Percentiles rank a stretch among this genome's conserved stretches.
phyloP scores from a whole-genome alignment of 2,113 vertebrate species.

The Holacanthus passer region DNA sequence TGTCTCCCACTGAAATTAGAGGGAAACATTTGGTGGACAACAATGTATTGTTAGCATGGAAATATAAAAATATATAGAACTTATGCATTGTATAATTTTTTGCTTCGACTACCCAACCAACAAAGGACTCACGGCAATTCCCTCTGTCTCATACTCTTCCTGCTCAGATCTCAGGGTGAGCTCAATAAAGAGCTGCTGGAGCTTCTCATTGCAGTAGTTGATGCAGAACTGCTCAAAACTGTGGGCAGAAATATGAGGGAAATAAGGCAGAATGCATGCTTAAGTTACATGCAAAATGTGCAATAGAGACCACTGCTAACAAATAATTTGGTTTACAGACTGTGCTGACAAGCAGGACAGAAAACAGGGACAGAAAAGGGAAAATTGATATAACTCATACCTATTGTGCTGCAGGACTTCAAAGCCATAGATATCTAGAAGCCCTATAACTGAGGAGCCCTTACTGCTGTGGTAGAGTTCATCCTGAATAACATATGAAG shows the following conservation, averaged over 20 bases:
- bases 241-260: neutral
- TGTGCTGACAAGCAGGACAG: neutral
- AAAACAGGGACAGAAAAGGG: neutral
- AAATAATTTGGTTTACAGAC: neutral
- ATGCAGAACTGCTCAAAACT: slow-evolving; percentile 99
- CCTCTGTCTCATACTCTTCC: slow-evolving; percentile 96
- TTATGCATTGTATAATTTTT: neutral
- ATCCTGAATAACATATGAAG: slow-evolving; percentile 82
- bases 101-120: neutral
- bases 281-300: neutral
- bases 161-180: slow-evolving; percentile 96
- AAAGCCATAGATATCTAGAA: slow-evolving; percentile 98
- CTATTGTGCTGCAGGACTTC: slow-evolving; percentile 97
- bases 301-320: neutral
- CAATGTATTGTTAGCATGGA: neutral
- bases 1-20: slow-evolving; percentile 91
- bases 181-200: slow-evolving; percentile 98
- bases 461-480: slow-evolving; percentile 89
- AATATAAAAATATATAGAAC: neutral
- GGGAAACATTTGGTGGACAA: neutral
- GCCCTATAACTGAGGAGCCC: slow-evolving; percentile 90
- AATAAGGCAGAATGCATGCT: neutral
- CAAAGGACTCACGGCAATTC: slow-evolving; percentile 88
- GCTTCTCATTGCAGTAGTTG: slow-evolving; percentile 98
- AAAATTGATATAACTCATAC: slow-evolving; percentile 68